These are phyloP conservation scores for Hirtodrosophila duncani DNA, from an alignment of 2,888 invertebrate genomes.

Conservation along the genomic window DNA sequence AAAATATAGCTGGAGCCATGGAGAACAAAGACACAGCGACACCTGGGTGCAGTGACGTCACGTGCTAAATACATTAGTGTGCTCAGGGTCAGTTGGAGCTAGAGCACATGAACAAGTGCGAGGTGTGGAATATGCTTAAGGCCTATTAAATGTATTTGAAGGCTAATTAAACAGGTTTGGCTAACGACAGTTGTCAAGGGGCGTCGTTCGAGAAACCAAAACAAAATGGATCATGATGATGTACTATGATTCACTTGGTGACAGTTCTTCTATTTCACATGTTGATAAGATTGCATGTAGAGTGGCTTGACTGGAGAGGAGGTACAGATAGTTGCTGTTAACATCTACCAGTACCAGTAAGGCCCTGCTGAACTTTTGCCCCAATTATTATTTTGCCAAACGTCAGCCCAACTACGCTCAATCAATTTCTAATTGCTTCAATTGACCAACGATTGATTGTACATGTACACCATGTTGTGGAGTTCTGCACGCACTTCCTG, in stretches of 20 bases:
- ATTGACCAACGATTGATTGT: conserved; percentile 45
- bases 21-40: neutral
- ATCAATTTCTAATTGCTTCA: conserved; percentile 61
- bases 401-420: conserved; percentile 21
- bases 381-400: conserved; percentile 50
- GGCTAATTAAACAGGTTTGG: conserved; percentile 36
- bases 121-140: conserved; percentile 22
- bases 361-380: conserved; percentile 61
- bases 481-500: conserved; percentile 63
- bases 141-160: conserved; percentile 49
- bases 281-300: conserved; percentile 1
- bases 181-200: conserved; percentile 3
- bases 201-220: neutral
- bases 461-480: neutral
- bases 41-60: conserved; percentile 50
- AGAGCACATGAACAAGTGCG: no score
- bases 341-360: neutral
- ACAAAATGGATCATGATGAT: no score
- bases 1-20: neutral
- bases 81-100: conserved; percentile 20
- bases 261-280: no score
- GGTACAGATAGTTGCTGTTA: conserved; percentile 3
- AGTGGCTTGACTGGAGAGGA: no score
- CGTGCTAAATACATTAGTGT: conserved; percentile 1
- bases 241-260: no score